Percentiles rank a stretch among this genome's conserved stretches.
phyloP scores from a whole-genome alignment of 2,888 invertebrate genomes.

The Mongoloraphidia duomilia region DNA sequence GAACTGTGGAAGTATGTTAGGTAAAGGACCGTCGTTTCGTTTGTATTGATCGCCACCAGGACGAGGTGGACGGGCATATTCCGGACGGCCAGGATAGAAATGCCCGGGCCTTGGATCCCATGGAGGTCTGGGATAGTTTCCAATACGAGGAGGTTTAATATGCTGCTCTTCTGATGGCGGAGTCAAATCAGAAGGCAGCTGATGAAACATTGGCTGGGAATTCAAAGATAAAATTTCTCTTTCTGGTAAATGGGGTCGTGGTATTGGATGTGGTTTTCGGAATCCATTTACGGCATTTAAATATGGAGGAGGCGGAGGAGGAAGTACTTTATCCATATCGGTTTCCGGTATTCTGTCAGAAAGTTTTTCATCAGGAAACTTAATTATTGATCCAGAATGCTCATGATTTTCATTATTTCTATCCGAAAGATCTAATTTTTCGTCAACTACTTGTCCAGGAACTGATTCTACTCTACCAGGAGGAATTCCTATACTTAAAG shows the following conservation, averaged over 20 bases:
- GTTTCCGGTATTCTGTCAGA: too few species aligned
- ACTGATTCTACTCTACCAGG: constrained; percentile 22
- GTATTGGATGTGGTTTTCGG: constrained; percentile 14
- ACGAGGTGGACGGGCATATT: constrained; percentile 28
- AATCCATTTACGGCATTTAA: constrained; percentile 2
- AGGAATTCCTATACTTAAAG: constrained; percentile 28
- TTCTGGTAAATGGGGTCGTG: constrained; percentile 14
- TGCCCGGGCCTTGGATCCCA: constrained; percentile 33
- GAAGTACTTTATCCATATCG: constrained; percentile 1
- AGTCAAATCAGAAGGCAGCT: constrained; percentile 30
- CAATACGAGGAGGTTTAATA: constrained; percentile 13
- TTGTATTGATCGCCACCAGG: constrained; percentile 24
- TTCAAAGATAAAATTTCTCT: constrained; percentile 26
- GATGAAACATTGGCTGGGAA: constrained; percentile 30
- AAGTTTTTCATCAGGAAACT: constrained; percentile 23
- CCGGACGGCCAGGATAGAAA: constrained; percentile 28
- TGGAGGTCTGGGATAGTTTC: constrained; percentile 28
- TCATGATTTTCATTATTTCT: constrained; percentile 21
- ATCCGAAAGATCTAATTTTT: constrained; percentile 21
- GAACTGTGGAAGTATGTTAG: constrained; percentile 58
- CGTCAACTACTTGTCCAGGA: constrained; percentile 29
- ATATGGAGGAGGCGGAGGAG: constrained; percentile 7
- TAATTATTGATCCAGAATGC: constrained; percentile 22
- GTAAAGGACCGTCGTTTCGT: constrained; percentile 29
- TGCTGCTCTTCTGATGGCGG: constrained; percentile 27